These are phyloP conservation scores for Ceraclea dissimilis DNA, from an alignment of 2,888 invertebrate genomes.

Conservation along the genomic window DNA sequence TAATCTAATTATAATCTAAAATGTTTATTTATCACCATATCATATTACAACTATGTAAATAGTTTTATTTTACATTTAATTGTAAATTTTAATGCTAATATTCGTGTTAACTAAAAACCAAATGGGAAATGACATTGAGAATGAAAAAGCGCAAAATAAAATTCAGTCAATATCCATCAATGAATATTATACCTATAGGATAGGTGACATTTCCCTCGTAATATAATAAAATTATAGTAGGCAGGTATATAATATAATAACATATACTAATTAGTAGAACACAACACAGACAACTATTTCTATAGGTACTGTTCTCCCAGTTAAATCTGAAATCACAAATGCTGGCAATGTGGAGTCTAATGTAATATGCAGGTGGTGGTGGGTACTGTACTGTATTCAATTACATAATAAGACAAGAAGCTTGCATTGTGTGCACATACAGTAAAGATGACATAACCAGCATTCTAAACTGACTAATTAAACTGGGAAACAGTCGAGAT, in stretches of 20 bases:
- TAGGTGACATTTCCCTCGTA: background rate
- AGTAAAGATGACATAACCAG: background rate
- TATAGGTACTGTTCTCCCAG: conserved; percentile 4
- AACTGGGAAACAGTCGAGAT: conserved; percentile 14
- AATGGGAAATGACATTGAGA: background rate
- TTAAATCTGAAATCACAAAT: background rate
- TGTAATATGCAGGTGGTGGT: background rate
- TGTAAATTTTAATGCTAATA: conserved; percentile 7
- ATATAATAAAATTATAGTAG: background rate
- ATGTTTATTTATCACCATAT: background rate
- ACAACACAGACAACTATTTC: conserved; percentile 1
- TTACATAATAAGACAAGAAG: background rate
- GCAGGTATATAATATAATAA: background rate
- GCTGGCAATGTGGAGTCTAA: background rate
- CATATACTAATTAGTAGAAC: too few species aligned
- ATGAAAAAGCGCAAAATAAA: conserved; percentile 24
- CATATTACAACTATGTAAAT: background rate
- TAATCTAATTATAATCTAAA: background rate
- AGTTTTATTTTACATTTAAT: conserved; percentile 3
- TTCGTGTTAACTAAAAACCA: background rate
- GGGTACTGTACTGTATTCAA: background rate
- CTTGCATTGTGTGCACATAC: background rate
- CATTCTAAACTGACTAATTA: conserved; percentile 9
- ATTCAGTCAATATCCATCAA: conserved; percentile 19
- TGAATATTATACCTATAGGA: background rate